A percentile compares a stretch with the other conserved stretches of the same genome.
phyloP scores from a whole-genome alignment of 2,888 invertebrate genomes.

The Euphydryas editha region DNA sequence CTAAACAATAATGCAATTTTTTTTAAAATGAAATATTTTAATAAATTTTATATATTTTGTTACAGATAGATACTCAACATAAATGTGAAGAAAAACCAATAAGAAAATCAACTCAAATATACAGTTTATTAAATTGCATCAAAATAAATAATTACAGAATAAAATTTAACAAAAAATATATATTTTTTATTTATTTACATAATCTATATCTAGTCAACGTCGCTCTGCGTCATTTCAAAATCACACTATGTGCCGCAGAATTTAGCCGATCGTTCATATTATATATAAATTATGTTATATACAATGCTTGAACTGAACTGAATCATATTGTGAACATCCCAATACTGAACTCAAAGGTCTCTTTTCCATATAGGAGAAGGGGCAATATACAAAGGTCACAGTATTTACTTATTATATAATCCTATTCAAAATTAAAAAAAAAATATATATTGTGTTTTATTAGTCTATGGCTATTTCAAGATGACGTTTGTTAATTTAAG shows the following conservation, averaged over 20 bases:
- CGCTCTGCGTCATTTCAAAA: too few species aligned
- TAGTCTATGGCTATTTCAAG: constrained; percentile 52
- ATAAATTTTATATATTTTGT: neutral
- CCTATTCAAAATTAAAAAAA: neutral
- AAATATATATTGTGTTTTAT: constrained; percentile 1
- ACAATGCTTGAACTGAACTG: too few species aligned
- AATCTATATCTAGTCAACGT: too few species aligned
- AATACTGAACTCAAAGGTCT: too few species aligned
- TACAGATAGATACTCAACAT: neutral
- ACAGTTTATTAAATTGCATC: neutral
- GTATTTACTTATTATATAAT: too few species aligned
- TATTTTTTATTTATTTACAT: neutral
- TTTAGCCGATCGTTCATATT: too few species aligned
- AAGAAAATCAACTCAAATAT: neutral
- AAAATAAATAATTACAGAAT: neutral
- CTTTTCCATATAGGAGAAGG: too few species aligned
- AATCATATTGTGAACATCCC: too few species aligned
- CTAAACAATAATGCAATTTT: too few species aligned
- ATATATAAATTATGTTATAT: too few species aligned
- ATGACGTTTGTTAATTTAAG: constrained; percentile 68
- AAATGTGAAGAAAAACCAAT: neutral
- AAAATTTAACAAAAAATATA: neutral
- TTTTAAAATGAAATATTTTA: neutral
- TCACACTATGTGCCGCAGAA: too few species aligned
- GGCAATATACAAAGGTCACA: too few species aligned